phyloP scores from a whole-genome alignment of 2,113 vertebrate species.

The Saccopteryx bilineata region DNA sequence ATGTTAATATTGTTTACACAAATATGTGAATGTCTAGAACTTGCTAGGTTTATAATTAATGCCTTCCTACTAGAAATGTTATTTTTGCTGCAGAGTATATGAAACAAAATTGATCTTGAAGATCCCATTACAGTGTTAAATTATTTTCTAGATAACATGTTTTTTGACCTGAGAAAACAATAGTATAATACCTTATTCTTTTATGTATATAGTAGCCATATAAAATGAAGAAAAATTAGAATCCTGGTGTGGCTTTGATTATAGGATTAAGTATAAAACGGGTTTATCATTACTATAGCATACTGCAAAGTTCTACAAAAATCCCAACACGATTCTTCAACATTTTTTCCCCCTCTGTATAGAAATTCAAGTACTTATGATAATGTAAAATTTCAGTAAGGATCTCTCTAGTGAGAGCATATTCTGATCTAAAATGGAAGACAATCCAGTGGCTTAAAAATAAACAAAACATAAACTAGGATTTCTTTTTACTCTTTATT shows the following conservation, averaged over 20 bases:
- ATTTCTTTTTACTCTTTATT: conserved; percentile 77
- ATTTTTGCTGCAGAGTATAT: conserved; percentile 90
- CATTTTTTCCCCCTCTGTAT: conserved; percentile 71
- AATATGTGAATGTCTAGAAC: conserved; percentile 88
- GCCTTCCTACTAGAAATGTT: conserved; percentile 89
- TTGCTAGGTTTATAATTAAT: conserved; percentile 88
- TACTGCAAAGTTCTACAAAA: conserved; percentile 74
- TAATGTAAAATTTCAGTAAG: conserved; percentile 80
- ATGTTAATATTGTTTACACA: conserved; percentile 89
- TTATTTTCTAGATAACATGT: conserved; percentile 88
- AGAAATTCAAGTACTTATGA: conserved; percentile 75
- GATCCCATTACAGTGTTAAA: conserved; percentile 85
- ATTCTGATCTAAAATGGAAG: conserved; percentile 77
- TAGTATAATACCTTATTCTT: conserved; percentile 84
- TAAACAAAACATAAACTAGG: conserved; percentile 60
- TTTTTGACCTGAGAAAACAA: conserved; percentile 86
- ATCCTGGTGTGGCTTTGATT: conserved; percentile 69
- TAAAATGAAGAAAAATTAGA: conserved; percentile 78
- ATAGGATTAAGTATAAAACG: conserved; percentile 70
- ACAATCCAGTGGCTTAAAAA: conserved; percentile 75
- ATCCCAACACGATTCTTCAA: conserved; percentile 64
- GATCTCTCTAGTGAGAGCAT: conserved; percentile 37
- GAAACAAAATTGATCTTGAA: conserved; percentile 85
- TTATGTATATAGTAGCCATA: conserved; percentile 76
- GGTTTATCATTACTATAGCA: conserved; percentile 73